Evolutionary conservation across 2,113 vertebrate genomes (phyloP).

Genomic region (Hymenochirus boettgeri): DNA sequence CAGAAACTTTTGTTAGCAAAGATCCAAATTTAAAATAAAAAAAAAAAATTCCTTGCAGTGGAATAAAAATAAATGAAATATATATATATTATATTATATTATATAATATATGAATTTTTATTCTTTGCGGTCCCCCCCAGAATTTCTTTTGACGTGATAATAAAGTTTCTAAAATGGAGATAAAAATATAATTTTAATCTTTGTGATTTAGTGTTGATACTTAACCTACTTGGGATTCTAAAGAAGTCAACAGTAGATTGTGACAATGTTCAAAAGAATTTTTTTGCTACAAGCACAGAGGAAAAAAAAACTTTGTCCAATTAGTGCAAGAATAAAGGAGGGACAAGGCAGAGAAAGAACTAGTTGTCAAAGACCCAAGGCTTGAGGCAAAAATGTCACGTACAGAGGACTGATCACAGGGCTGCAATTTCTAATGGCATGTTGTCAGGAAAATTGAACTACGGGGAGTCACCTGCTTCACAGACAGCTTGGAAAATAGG

Average conservation of each 20-base stretch:
- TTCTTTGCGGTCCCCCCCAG: too few species aligned
- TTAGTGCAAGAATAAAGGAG: conserved; percentile 91
- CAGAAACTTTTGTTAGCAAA: too few species aligned
- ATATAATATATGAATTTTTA: too few species aligned
- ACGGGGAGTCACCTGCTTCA: conserved; percentile 98
- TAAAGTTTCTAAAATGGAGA: too few species aligned
- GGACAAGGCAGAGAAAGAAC: conserved; percentile 83
- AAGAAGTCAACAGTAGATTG: conserved; percentile 93
- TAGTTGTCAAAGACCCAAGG: conserved; percentile 95
- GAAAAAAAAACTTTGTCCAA: conserved; percentile 99
- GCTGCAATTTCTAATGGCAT: conserved; percentile 99
- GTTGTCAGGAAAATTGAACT: conserved; percentile 99
- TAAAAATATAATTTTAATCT: too few species aligned
- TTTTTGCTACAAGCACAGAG: conserved; percentile 93
- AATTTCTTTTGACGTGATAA: too few species aligned
- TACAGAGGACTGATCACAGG: conserved; percentile 99
- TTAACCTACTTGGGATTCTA: conserved; percentile 93
- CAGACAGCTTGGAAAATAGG: conserved; percentile 73
- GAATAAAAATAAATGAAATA: too few species aligned
- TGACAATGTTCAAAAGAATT: conserved; percentile 90
- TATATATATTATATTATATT: too few species aligned
- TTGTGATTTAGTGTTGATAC: conserved; percentile 67
- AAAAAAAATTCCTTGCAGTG: too few species aligned
- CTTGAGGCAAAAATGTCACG: conserved; percentile 99
- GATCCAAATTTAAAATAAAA: too few species aligned